phyloP scores from a whole-genome alignment of 2,113 vertebrate species.

The Passer domesticus region DNA sequence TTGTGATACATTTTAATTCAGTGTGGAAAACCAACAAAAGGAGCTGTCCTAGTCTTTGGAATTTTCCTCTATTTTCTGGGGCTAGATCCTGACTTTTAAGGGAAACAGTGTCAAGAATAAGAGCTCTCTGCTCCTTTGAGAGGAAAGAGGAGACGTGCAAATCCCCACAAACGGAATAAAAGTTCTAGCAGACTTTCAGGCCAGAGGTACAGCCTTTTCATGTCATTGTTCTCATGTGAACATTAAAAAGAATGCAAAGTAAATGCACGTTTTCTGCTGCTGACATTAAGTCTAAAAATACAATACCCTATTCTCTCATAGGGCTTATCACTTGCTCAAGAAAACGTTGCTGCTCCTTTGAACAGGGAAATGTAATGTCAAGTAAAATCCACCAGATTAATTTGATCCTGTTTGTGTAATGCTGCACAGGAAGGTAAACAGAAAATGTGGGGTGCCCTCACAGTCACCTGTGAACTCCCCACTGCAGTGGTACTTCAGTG shows the following conservation, averaged over 20 bases:
- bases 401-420: neutral
- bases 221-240: neutral
- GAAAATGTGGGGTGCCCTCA: accelerated
- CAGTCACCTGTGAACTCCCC: neutral
- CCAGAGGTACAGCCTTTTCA: neutral
- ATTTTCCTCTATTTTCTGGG: neutral
- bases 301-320: neutral
- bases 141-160: neutral
- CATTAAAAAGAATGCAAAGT: neutral
- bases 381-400: neutral
- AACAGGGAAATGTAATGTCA: neutral
- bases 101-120: neutral
- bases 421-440: neutral
- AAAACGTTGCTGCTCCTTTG: neutral
- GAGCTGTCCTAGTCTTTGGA: neutral
- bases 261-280: neutral
- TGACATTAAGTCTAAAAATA: slow-evolving; percentile 13
- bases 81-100: neutral
- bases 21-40: neutral
- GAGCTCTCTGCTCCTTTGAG: neutral
- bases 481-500: neutral
- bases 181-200: slow-evolving; percentile 2
- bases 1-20: neutral
- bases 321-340: neutral
- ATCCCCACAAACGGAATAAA: neutral